Evolutionary conservation across 2,797 vertebrate genomes (phyloP), one percentile per base, ranked within the genome.

Genomic region (Ctenochaetus hawaiiensis): DNA sequence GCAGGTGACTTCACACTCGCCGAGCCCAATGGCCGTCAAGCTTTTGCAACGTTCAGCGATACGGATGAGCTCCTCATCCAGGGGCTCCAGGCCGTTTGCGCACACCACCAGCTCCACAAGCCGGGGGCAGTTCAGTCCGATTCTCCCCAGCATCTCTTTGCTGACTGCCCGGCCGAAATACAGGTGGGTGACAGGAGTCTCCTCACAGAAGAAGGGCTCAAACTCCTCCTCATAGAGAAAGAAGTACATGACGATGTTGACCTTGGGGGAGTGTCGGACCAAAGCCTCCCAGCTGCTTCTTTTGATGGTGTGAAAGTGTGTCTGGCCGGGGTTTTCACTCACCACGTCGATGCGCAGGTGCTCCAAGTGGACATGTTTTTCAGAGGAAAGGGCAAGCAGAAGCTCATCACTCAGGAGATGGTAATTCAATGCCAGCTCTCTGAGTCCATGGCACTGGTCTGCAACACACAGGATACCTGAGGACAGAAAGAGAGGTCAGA

Each of bases 161-260:
- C 97, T 99, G 34, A 99, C 97, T 0, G 97, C 96, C 71, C 96
- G 96, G 26, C 97, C 97, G 41, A 99, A 99, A 91, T 99, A 99
- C 56, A 99, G 95, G 91, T 99, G 98, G 14, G 98, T 99, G 82
- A 98, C 97, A 0, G 97, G 97, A 34, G 94, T 97, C 92, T 98
- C 97, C 0, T 98, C 96, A 0, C 96, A 92, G 87, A 99, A 98
- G 92, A 99, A 99, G 0, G 96, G 97, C 81, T 97, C 97, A 69
- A 98, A 98, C 92, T 99, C 98, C 44, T 98, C 97, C 88, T 98
- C 96, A 0, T 98, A 97, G 71, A 98, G 94, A 92, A 96, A 99
- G 88, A 99, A 99, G 95, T 99, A 98, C 97, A 99, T 98, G 47
- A 99, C 97, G 72, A 99, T 92, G 87, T 96, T 98, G 54, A 99